These are phyloP conservation scores for Spermophilus dauricus DNA, from an alignment of 2,113 vertebrate genomes.

Conservation along the genomic window DNA sequence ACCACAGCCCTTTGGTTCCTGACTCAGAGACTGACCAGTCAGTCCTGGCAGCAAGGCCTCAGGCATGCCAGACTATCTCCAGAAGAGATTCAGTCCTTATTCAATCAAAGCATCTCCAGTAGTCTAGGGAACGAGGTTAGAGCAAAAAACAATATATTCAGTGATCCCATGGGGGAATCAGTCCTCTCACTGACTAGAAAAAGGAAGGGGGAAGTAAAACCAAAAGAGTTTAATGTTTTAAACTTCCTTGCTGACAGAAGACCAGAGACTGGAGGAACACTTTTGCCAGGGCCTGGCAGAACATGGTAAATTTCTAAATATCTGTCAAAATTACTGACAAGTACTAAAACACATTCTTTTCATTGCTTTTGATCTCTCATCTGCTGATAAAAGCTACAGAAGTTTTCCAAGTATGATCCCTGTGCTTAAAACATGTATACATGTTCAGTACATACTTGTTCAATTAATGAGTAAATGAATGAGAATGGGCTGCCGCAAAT, in stretches of 20 bases:
- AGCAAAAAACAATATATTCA: constrained; percentile 37
- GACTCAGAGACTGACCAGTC: not conserved
- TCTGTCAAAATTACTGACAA: constrained; percentile 16
- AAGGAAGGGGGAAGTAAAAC: constrained; percentile 47
- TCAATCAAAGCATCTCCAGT: not conserved
- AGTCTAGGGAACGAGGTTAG: constrained; percentile 6
- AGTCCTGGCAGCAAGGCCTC: not conserved
- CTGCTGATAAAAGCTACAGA: not conserved
- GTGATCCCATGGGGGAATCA: not conserved
- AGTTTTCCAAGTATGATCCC: not conserved
- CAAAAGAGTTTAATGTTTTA: constrained; percentile 30
- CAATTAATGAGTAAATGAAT: constrained; percentile 42
- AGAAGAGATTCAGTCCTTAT: not conserved
- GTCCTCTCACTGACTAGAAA: constrained; percentile 44
- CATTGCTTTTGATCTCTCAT: not conserved
- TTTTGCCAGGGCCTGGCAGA: not conserved
- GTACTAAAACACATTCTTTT: constrained; percentile 21
- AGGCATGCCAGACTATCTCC: not conserved
- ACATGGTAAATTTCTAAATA: not conserved
- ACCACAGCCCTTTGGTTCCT: not conserved
- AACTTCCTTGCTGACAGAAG: not conserved
- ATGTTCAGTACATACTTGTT: not conserved
- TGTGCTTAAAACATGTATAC: not conserved
- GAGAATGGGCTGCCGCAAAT: not conserved
- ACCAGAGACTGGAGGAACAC: not conserved